Evolutionary conservation across 2,888 invertebrate genomes (phyloP), one percentile per base, ranked within the genome.

Genomic region (Elysia crispata): DNA sequence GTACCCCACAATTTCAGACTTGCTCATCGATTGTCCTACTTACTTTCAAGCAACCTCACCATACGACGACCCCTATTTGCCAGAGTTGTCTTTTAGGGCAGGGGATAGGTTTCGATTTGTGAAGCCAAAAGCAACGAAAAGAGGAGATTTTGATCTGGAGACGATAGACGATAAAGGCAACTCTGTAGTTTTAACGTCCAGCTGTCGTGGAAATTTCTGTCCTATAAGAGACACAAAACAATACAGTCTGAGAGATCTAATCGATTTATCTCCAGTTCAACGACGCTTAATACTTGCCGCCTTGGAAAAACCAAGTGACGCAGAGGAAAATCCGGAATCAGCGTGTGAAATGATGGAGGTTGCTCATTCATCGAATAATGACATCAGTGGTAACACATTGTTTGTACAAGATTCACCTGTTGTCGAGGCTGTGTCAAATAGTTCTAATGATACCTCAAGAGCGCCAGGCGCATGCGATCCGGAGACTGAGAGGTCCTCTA

Each of bases 51-150:
- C 88, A 0, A 88, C 86, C 57, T 76, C 85, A 28, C 84, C 83
- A 67, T 86, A 86, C 70, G 87, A 87, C 70, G 87, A 88, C 78
- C 89, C 87, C 31, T 87, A 88, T 84, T 81, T 89, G n/a, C 89
- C 87, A 18, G 86, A 86, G 8, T 84, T 86, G 78, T 87, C 84
- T 20, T 73, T 88, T 57, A 86, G 84, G 74, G 81, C 84, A 49
- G 89, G 87, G 23, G 87, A 88, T 77, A 82, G 79, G 20, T 89
- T 89, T 72, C 72, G 85, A 70, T 89, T 87, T 80, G 83, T 86
- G 18, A 82, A 86, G 25, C 41, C 5, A 41, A 41, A 41, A 11
- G 41, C 41, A 41, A 41, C 41, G 5, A 41, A 41, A 41, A 41
- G 41, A 11, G 41, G 41, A 11, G 41, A 41, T 41, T 41, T 11